Conservation (phyloP, 2,888 invertebrate genomes). For the Aromia moschata region DNA sequence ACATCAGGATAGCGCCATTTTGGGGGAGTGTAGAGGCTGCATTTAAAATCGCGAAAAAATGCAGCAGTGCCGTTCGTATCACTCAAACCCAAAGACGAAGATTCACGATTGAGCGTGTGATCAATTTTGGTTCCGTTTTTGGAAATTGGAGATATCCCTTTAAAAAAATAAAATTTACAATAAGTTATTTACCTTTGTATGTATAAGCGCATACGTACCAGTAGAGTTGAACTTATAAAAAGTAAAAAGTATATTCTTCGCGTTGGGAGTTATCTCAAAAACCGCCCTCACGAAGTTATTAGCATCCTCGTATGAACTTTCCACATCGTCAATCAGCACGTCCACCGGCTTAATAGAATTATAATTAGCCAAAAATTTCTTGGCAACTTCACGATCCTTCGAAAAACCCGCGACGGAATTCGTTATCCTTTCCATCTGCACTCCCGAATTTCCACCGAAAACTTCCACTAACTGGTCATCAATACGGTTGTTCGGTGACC, state of each 20-base stretch:
- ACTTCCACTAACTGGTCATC: constrained; percentile 1
- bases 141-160: constrained; percentile 49
- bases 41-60: constrained; percentile 68
- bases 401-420: constrained; percentile 15
- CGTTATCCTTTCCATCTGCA: constrained; percentile 23
- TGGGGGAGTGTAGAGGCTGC: constrained; percentile 71
- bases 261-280: constrained; percentile 30
- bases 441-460: neutral
- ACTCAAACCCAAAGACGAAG: constrained; percentile 37
- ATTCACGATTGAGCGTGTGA: constrained; percentile 23
- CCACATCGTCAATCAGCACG: constrained; percentile 51
- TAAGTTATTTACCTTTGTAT: neutral
- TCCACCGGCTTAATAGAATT: constrained; percentile 45
- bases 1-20: constrained; percentile 71
- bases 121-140: constrained; percentile 43
- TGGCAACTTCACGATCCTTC: constrained; percentile 30
- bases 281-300: constrained; percentile 45
- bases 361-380: constrained; percentile 39
- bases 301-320: constrained; percentile 43
- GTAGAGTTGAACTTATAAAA: constrained; percentile 54
- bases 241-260: constrained; percentile 48
- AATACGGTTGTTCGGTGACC: no score
- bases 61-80: constrained; percentile 64
- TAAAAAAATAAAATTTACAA: constrained; percentile 20
- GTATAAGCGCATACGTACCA: constrained; percentile 47